Conservation (phyloP, 2,888 invertebrate species). For the Lithodes maja region DNA sequence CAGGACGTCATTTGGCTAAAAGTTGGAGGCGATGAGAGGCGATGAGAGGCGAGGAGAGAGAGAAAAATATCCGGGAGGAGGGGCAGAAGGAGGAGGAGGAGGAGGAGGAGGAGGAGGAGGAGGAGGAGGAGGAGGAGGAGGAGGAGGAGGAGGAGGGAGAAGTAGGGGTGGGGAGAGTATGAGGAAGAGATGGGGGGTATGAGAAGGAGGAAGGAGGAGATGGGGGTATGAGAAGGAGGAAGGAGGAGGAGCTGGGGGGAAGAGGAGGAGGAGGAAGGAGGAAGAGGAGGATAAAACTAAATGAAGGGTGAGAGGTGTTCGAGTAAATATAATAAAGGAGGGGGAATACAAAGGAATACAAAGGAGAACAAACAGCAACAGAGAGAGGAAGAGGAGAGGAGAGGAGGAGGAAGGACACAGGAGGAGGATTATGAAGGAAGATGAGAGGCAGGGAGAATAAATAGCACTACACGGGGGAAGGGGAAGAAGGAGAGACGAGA, state of each 20-base stretch:
- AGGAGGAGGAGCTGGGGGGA: not conserved
- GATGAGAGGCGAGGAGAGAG: not conserved
- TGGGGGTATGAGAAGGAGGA: not conserved
- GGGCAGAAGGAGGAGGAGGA: not conserved
- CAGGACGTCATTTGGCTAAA: not conserved
- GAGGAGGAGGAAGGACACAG: no score
- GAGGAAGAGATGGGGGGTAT: not conserved
- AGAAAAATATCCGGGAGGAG: not conserved
- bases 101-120: not conserved
- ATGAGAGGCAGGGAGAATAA: not conserved
- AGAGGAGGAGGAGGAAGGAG: not conserved
- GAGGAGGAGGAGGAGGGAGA: not conserved
- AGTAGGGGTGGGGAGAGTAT: not conserved
- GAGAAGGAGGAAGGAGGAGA: not conserved
- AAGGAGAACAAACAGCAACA: no score
- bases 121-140: not conserved
- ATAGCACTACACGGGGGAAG: not conserved
- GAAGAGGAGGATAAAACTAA: not conserved
- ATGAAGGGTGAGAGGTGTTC: not conserved
- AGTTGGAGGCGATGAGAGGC: slow-evolving; percentile 1
- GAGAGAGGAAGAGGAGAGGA: not conserved
- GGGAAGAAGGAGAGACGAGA: not conserved
- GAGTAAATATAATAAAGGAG: no score
- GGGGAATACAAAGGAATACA: no score
- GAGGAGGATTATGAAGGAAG: not conserved